These are phyloP conservation scores for Danaus plexippus DNA, from an alignment of 1,140 invertebrate genomes.

Conservation along the genomic window DNA sequence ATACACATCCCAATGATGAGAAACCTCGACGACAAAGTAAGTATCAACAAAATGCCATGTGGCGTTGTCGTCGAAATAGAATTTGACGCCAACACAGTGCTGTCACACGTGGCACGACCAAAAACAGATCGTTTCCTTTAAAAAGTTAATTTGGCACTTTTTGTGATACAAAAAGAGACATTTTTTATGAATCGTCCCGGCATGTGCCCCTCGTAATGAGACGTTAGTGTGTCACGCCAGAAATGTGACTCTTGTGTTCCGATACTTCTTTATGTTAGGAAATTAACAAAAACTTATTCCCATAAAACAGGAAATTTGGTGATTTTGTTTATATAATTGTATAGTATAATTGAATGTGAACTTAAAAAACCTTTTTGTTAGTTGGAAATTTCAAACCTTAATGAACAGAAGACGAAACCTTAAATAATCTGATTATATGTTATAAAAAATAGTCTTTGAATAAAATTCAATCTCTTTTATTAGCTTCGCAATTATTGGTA, in stretches of 20 bases:
- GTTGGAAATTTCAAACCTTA: too few relatives aligned
- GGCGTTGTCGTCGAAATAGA: conserved; percentile 53
- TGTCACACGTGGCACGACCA: conserved; percentile 62
- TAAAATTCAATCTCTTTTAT: too few relatives aligned
- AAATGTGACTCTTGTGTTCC: conserved; percentile 62
- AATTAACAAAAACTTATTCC: too few relatives aligned
- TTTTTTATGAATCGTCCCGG: conserved; percentile 52
- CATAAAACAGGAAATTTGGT: too few relatives aligned
- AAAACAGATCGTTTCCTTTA: conserved; percentile 69
- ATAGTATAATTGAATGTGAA: too few relatives aligned
- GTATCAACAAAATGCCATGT: conserved; percentile 59
- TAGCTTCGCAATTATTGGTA: neutral
- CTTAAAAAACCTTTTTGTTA: too few relatives aligned
- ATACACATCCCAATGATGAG: conserved; percentile 59
- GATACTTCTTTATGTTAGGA: conserved; percentile 30
- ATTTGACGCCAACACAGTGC: conserved; percentile 38
- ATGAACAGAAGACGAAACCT: too few relatives aligned
- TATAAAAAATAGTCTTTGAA: too few relatives aligned
- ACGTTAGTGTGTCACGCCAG: conserved; percentile 48
- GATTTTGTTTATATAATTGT: too few relatives aligned
- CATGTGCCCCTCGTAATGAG: conserved; percentile 61
- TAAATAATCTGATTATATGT: too few relatives aligned
- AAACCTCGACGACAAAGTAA: conserved; percentile 62
- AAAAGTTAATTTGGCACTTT: conserved; percentile 69
- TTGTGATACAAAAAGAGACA: conserved; percentile 57